Base-by-base conservation (phyloP, 2,113 vertebrate species). In the Hemibagrus wyckioides region DNA sequence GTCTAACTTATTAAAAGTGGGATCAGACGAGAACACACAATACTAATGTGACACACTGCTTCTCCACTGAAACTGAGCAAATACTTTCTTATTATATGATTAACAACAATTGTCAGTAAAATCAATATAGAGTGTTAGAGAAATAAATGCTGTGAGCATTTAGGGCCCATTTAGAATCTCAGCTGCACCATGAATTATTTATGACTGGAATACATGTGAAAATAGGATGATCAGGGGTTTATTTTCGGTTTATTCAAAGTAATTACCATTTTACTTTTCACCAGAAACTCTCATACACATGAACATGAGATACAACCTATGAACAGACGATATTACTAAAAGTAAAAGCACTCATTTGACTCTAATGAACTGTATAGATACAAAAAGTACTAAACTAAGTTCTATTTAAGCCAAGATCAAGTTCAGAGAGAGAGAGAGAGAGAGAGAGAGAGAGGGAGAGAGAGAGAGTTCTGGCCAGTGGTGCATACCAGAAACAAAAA, bases 401-500 rank as follows among this genome's bases (percentile, higher is more conserved):
- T 59, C 15, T 61, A 73, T 80, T 80, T 56, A 67, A 48, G 28
- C 59, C 59, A 83, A 83, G 63, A 50, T n/a, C 28, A 67, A 65
- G 41, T 19, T 33, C 23, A 63, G 57, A 1, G 14, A 48, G 25
- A 41, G 36, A 73, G 21, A 36, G 28, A 36, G 30, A 48, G 39
- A 75, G 41, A 25, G 81, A 50, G 61, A 21, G n/a, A 52, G 13
- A 17, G 25, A 77, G 44, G 87, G 13, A 39, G 80, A 48, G n/a
- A 23, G n/a, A 21, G 9, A 13, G 50, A 56, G 30, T 84, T 85
- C 80, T 50, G 61, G 89, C 91, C 91, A 94, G 90, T 84, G 87
- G 83, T 86, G 85, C 90, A 91, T 90, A 87, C 90, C 90, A 77
- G 81, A 83, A 83, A 92, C 89, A 91, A 93, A 81, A 92, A 91